Evolutionary conservation across 2,888 invertebrate species (phyloP), one percentile per base, ranked within the genome.

Genomic region (Timema podura): DNA sequence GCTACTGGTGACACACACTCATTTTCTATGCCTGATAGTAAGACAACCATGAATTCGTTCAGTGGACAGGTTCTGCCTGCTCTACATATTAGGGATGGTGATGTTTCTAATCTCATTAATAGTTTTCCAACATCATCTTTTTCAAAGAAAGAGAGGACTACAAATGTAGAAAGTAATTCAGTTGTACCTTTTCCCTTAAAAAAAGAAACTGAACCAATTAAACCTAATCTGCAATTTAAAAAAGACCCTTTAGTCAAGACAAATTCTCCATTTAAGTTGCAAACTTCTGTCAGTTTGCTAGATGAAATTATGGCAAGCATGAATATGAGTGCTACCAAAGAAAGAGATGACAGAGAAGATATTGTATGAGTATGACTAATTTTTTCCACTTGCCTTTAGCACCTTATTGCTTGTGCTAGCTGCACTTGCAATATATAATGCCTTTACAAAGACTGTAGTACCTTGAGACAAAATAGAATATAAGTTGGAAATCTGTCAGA

Each of bases 291-390:
- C 47, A 73, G 70, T 64, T 68, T 74, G 65, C 48, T 74, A 13
- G 73, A 72, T 64, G 67, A 73, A 30, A 74, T 74, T 9, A 73
- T 74, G 68, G 72, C 73, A 61, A 72, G 71, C 65, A 74, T 74
- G 74, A 69, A 72, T 54, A 70, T 68, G 51, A 65, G 68, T 16
- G 70, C 67, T 16, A 59, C 68, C 5, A 73, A 68, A 68, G 57
- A 61, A 15, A 73, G 68, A 61, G 74, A 73, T 54, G 73, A 73
- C 6, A 68, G 59, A 49, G 68, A 72, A 65, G 72, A 72, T 69
- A 51, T 30, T 61, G 64, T 54, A 59, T 65, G 49, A 64, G 54
- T 67, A 45, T 48, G 45, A 46, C 48, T 69, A 30, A 49, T 68
- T 64, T 54, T 68, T 65, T 67, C 61, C 57, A 65, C 65, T 72